Conservation (phyloP, 92 coral and sea anemone genomes). For the Bergia sp. region DNA sequence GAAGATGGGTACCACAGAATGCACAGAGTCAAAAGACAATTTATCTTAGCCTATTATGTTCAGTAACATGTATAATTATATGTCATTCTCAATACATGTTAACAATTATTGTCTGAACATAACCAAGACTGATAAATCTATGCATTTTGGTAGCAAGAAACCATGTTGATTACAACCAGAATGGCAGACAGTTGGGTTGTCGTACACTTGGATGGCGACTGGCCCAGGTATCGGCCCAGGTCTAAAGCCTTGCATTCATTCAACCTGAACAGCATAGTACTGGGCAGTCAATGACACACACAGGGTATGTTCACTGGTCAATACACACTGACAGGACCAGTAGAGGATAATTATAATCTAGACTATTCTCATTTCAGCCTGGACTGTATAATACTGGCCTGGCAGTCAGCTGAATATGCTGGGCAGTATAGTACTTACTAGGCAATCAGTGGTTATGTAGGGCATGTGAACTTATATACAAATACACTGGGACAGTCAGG, state of each 20-base stretch:
- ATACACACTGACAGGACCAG: neutral
- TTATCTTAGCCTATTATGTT: conserved; percentile 6
- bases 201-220: neutral
- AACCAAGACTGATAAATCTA: conserved; percentile 21
- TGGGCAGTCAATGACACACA: conserved; percentile 20
- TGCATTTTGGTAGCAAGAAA: neutral
- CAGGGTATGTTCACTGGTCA: neutral
- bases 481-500: too few species aligned
- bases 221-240: conserved; percentile 20
- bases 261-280: conserved; percentile 46
- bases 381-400: too few species aligned
- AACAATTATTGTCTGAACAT: conserved; percentile 14
- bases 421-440: too few species aligned
- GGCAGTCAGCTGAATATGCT: too few species aligned
- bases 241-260: conserved; percentile 11
- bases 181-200: conserved; percentile 9
- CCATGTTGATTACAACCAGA: conserved; percentile 14
- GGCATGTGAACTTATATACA: too few species aligned
- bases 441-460: too few species aligned
- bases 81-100: neutral
- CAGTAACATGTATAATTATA: neutral
- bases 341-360: neutral
- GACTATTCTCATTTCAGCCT: too few species aligned
- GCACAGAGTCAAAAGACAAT: neutral
- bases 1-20: neutral